Evolutionary conservation across 2,888 invertebrate species (phyloP).

Genomic region (Scaptodrosophila latifasciaeformis): DNA sequence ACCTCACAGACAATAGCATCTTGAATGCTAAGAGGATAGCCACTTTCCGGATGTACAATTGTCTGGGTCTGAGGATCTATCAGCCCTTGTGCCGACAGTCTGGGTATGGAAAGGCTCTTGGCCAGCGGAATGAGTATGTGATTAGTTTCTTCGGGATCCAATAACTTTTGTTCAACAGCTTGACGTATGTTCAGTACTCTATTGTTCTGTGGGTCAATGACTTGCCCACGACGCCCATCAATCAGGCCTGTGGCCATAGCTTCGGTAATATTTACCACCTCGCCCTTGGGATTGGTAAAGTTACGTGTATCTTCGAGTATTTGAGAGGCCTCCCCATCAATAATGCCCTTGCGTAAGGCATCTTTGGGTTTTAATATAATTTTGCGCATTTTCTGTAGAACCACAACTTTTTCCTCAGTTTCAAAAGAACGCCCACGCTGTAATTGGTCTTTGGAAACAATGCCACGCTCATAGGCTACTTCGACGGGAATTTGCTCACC

Average conservation of each 20-base stretch:
- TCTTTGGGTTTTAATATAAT: slow-evolving; percentile 84
- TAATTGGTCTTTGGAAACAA: slow-evolving; percentile 76
- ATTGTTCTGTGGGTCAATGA: slow-evolving; percentile 89
- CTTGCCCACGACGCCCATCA: slow-evolving; percentile 84
- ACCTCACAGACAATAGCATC: slow-evolving; percentile 93
- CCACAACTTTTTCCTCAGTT: slow-evolving; percentile 81
- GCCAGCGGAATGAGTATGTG: slow-evolving; percentile 87
- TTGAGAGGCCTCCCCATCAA: slow-evolving; percentile 85
- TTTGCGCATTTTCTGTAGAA: slow-evolving; percentile 86
- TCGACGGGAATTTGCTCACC: slow-evolving; percentile 87
- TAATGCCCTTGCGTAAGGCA: slow-evolving; percentile 85
- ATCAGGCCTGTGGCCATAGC: slow-evolving; percentile 83
- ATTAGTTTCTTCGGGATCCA: slow-evolving; percentile 85
- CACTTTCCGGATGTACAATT: slow-evolving; percentile 92
- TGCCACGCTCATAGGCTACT: slow-evolving; percentile 86
- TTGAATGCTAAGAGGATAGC: slow-evolving; percentile 83
- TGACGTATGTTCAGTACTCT: slow-evolving; percentile 87
- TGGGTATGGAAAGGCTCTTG: slow-evolving; percentile 87
- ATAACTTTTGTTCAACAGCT: slow-evolving; percentile 87
- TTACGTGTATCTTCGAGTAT: slow-evolving; percentile 80
- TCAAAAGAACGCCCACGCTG: slow-evolving; percentile 65
- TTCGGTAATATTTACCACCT: slow-evolving; percentile 82
- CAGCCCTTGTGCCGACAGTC: slow-evolving; percentile 90
- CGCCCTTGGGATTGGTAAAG: slow-evolving; percentile 78
- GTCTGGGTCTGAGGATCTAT: slow-evolving; percentile 83